Conservation (phyloP, 2,113 vertebrate genomes). For the Campylomormyrus tamandua region DNA sequence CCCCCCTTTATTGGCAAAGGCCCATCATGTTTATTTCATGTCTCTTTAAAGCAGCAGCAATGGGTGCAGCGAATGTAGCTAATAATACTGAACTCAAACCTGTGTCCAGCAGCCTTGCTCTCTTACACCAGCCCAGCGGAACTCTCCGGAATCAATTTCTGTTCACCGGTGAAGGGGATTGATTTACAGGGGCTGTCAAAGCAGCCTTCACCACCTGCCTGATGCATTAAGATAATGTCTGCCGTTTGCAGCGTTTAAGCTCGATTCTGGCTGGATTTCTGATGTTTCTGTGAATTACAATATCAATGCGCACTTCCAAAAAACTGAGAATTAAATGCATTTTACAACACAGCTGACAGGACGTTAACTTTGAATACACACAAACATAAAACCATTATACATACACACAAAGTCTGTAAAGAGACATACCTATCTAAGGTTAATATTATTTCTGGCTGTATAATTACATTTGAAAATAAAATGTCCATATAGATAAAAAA, state of each 20-base stretch:
- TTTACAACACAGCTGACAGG: background rate
- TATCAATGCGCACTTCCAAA: background rate
- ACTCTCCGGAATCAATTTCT: slow-evolving; percentile 64
- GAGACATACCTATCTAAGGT: background rate
- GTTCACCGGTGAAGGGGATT: slow-evolving; percentile 55
- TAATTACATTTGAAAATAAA: slow-evolving; percentile 61
- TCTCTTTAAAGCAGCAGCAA: slow-evolving; percentile 57
- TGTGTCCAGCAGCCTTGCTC: slow-evolving; percentile 47
- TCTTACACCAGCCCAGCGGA: slow-evolving; percentile 43
- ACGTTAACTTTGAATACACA: background rate
- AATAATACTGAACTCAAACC: slow-evolving; percentile 63
- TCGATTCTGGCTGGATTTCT: background rate
- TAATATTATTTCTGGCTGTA: slow-evolving; percentile 38
- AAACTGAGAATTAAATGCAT: background rate
- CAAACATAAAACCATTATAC: background rate
- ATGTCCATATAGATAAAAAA: slow-evolving; percentile 54
- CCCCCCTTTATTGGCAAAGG: slow-evolving; percentile 47
- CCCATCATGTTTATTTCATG: slow-evolving; percentile 59
- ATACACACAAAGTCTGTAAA: background rate
- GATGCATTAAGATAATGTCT: slow-evolving; percentile 42
- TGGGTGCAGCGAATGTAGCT: slow-evolving; percentile 52
- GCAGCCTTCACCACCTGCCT: slow-evolving; percentile 54
- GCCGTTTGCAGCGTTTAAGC: background rate
- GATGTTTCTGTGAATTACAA: background rate
- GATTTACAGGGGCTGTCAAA: slow-evolving; percentile 69